Evolutionary conservation across 2,888 invertebrate genomes (phyloP).

Genomic region (Nymphalis c-album): DNA sequence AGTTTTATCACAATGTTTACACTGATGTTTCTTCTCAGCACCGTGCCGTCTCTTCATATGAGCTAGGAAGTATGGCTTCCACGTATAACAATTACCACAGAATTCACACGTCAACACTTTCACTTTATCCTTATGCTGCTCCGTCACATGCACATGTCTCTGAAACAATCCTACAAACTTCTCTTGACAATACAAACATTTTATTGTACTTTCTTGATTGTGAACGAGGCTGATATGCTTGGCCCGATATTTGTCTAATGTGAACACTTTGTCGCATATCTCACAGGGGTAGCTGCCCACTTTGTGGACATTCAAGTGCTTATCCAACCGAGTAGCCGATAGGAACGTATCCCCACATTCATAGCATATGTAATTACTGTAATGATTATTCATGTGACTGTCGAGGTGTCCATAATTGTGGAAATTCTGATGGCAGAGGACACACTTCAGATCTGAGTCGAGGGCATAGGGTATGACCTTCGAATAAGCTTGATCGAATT

Average conservation of each 20-base stretch:
- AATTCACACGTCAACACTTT: slow-evolving; percentile 49
- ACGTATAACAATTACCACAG: slow-evolving; percentile 67
- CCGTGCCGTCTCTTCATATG: slow-evolving; percentile 65
- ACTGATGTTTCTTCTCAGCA: slow-evolving; percentile 52
- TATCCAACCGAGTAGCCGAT: slow-evolving; percentile 47
- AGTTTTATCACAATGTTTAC: slow-evolving; percentile 44
- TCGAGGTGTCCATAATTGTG: slow-evolving; percentile 53
- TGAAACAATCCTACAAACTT: slow-evolving; percentile 46
- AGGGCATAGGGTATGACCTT: slow-evolving; percentile 57
- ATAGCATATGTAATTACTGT: slow-evolving; percentile 59
- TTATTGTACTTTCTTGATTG: slow-evolving; percentile 42
- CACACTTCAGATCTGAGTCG: slow-evolving; percentile 47
- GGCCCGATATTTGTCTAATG: slow-evolving; percentile 51
- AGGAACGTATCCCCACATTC: slow-evolving; percentile 63
- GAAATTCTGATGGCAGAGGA: slow-evolving; percentile 51
- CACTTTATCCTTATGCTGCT: slow-evolving; percentile 52
- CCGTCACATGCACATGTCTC: slow-evolving; percentile 51
- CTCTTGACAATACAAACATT: slow-evolving; percentile 56
- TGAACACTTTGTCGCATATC: slow-evolving; percentile 70
- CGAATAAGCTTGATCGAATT: slow-evolving; percentile 51
- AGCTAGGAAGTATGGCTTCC: slow-evolving; percentile 61
- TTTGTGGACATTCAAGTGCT: slow-evolving; percentile 68
- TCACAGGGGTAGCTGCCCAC: slow-evolving; percentile 65
- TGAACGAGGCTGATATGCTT: slow-evolving; percentile 58
- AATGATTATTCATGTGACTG: slow-evolving; percentile 66